Evolutionary conservation across 1,140 invertebrate species (phyloP).

Genomic region (Lordiphosa mommai): DNA sequence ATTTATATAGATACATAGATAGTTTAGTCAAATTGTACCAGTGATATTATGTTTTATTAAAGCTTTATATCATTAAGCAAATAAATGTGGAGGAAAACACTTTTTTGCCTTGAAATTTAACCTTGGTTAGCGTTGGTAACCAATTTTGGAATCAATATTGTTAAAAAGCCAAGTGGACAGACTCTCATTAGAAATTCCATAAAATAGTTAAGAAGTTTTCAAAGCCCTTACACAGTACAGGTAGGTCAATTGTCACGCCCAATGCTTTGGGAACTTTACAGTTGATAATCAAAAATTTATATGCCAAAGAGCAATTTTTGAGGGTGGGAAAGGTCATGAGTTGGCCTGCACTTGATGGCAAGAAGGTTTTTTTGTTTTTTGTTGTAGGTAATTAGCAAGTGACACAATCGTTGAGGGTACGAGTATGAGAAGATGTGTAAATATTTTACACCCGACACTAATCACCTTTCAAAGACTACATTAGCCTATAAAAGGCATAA

Average conservation of each 20-base stretch:
- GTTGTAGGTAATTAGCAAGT: not conserved
- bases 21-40: constrained; percentile 48
- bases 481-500: constrained; percentile 39
- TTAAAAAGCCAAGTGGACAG: constrained; percentile 28
- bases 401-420: constrained; percentile 14
- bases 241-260: constrained; percentile 20
- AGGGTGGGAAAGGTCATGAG: not conserved
- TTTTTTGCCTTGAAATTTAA: constrained; percentile 8
- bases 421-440: constrained; percentile 32
- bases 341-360: constrained; percentile 31
- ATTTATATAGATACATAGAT: not conserved
- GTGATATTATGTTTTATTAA: constrained; percentile 64
- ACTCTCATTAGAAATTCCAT: constrained; percentile 41
- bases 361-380: no score
- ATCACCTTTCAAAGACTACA: constrained; percentile 55
- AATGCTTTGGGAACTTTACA: constrained; percentile 58
- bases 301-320: constrained; percentile 2
- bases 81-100: constrained; percentile 26
- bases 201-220: constrained; percentile 29
- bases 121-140: not conserved
- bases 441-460: constrained; percentile 51
- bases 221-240: not conserved
- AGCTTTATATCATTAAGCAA: constrained; percentile 24
- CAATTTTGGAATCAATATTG: constrained; percentile 34
- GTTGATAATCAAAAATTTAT: constrained; percentile 62